These are phyloP conservation scores for Hydriomena furcata DNA, from an alignment of 2,888 invertebrate species.

Conservation along the genomic window DNA sequence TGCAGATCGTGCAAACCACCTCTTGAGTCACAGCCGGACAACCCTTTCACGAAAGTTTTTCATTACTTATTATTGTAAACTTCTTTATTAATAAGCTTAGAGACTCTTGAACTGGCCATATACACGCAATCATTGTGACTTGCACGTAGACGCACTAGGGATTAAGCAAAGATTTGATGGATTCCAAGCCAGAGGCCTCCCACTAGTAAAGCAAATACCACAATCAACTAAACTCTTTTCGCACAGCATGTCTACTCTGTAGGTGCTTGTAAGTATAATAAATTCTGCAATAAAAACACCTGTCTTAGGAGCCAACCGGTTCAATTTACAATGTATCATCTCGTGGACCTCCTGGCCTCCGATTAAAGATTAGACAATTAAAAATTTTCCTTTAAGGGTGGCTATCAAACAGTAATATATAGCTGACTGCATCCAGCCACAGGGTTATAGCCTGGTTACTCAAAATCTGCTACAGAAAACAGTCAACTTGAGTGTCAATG, in stretches of 20 bases:
- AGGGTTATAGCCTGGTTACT: constrained; percentile 8
- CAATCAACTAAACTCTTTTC: constrained; percentile 25
- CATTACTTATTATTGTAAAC: no score
- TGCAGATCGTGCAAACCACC: no score
- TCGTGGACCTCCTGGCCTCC: constrained; percentile 63
- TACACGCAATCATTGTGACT: no score
- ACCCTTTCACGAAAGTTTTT: no score
- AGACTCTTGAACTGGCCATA: no score
- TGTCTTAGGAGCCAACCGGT: constrained; percentile 38
- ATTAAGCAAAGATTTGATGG: constrained; percentile 2
- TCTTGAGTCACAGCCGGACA: no score
- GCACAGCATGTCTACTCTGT: constrained; percentile 21
- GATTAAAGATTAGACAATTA: constrained; percentile 73
- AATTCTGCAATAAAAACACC: constrained; percentile 36
- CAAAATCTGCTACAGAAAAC: neutral
- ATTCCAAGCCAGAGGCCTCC: constrained; percentile 16
- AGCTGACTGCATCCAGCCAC: constrained; percentile 40
- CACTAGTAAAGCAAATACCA: constrained; percentile 21
- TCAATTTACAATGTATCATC: constrained; percentile 47
- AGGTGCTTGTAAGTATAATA: constrained; percentile 21
- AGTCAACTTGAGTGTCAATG: no score
- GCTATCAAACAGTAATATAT: constrained; percentile 70
- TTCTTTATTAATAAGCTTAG: no score
- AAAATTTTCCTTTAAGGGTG: constrained; percentile 72
- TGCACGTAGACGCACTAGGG: no score